Evolutionary conservation across 2,113 vertebrate genomes (phyloP).

Genomic region (Erpornis zantholeuca): DNA sequence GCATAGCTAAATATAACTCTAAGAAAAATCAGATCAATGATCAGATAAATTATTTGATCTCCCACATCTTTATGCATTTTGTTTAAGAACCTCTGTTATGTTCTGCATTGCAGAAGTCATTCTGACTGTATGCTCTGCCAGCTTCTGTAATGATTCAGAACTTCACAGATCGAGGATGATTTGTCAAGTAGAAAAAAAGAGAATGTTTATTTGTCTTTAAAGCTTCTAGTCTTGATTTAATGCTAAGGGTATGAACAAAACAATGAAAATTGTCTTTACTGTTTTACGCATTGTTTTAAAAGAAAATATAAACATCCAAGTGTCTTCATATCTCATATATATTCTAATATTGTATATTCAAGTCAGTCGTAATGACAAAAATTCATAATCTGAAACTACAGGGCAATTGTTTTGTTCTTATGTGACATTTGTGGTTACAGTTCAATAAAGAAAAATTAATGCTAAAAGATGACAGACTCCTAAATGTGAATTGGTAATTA

Average conservation of each 20-base stretch:
- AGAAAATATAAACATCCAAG: conserved; percentile 39
- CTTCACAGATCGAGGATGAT: neutral
- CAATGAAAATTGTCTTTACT: neutral
- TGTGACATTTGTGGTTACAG: neutral
- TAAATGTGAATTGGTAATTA: conserved; percentile 45
- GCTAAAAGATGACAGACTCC: conserved; percentile 33
- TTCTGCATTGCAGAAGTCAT: neutral
- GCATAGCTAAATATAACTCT: neutral
- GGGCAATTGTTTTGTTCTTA: conserved; percentile 64
- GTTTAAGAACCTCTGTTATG: neutral
- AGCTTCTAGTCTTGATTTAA: neutral
- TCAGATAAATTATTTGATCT: too few species aligned
- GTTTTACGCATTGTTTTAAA: neutral
- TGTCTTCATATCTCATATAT: conserved; percentile 12
- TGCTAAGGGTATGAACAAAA: neutral
- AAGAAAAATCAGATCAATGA: conserved; percentile 1
- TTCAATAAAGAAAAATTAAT: conserved; percentile 52
- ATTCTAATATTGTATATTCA: neutral
- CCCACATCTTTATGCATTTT: neutral
- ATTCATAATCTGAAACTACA: conserved; percentile 71
- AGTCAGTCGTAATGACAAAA: conserved; percentile 72
- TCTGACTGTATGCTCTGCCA: neutral
- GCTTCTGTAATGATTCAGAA: neutral
- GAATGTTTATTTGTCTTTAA: neutral
- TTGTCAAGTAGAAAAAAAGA: neutral